Evolutionary conservation across 1,140 invertebrate genomes (phyloP), one percentile per base, ranked within the genome.

Genomic region (Drosophila leontia): DNA sequence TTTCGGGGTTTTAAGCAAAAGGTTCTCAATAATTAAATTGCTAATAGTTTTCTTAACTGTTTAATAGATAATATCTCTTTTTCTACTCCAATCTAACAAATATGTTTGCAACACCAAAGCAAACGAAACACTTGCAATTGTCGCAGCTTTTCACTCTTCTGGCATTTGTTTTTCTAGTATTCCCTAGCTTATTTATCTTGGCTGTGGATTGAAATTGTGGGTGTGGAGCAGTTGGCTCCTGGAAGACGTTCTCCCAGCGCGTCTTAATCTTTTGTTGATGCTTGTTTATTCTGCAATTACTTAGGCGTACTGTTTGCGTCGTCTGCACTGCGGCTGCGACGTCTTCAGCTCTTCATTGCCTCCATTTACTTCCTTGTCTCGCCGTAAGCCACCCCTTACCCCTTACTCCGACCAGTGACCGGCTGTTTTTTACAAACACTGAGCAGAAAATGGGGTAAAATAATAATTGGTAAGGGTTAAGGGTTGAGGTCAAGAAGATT

Each of bases 221-320:
- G 56, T 19, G 29, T 7, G 19, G 57, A 37, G 58, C 11, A 15
- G 58, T 26, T 65, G 23, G 37, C 11, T 48, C 35, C 13, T 17
- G 37, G 45, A 51, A 60, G 41, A 39, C 58, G 39, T n/a, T 67
- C 67, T 50, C 59, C 53, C 39, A 58, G 47, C 53, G 86, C 79
- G 86, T 91, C 87, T 86, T 91, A 91, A 91, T 91, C 87, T 91
- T 91, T 91, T 91, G 86, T 91, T 91, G 86, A 91, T 91, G 87
- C 83, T 91, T 91, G 86, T 91, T 91, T 91, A 91, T 91, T 91
- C 85, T 91, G 86, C 86, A 91, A 91, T 91, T 91, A 91, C 87
- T 91, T 91, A 91, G 88, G 87, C 87, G 86, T 91, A 87, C 82
- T 91, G 86, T 90, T 90, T 84, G 85, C 85, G 70, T 72, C 69